phyloP scores from a whole-genome alignment of 2,888 invertebrate genomes.

The Phoenoteleia sp. region DNA sequence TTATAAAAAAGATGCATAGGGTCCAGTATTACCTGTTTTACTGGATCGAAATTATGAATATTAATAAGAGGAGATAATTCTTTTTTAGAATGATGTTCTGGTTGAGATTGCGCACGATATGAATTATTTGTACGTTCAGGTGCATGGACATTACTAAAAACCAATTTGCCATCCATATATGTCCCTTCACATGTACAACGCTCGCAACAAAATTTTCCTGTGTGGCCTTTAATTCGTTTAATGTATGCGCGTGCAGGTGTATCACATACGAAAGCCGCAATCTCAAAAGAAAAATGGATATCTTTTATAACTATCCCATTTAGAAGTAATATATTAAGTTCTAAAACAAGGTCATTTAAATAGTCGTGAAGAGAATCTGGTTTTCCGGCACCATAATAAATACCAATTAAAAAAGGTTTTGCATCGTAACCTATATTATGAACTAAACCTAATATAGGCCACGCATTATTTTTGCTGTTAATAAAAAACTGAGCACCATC shows the following conservation, averaged over 20 bases:
- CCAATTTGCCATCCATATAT: conserved; percentile 23
- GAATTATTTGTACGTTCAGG: conserved; percentile 63
- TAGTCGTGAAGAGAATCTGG: conserved; percentile 55
- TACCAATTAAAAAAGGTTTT: conserved; percentile 40
- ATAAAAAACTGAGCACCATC: conserved; percentile 23
- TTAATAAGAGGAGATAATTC: conserved; percentile 53
- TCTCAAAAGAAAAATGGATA: conserved; percentile 44
- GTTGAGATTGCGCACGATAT: conserved; percentile 57
- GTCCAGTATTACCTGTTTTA: conserved; percentile 64
- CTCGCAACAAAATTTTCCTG: conserved; percentile 70
- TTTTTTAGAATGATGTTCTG: conserved; percentile 63
- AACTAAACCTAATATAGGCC: conserved; percentile 37
- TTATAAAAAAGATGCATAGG: conserved; percentile 72
- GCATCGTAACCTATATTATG: conserved; percentile 8
- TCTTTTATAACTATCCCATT: conserved; percentile 61
- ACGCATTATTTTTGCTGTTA: conserved; percentile 5
- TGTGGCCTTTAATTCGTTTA: conserved; percentile 69
- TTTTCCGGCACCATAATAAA: conserved; percentile 56
- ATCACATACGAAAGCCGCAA: conserved; percentile 68
- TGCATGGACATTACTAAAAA: conserved; percentile 58
- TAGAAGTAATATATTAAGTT: conserved; percentile 57
- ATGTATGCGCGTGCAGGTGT: conserved; percentile 69
- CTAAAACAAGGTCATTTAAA: conserved; percentile 61
- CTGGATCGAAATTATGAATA: conserved; percentile 65
- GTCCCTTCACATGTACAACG: conserved; percentile 55